Conservation (phyloP, 2,797 vertebrate species). For the Sylvilagus floridanus region DNA sequence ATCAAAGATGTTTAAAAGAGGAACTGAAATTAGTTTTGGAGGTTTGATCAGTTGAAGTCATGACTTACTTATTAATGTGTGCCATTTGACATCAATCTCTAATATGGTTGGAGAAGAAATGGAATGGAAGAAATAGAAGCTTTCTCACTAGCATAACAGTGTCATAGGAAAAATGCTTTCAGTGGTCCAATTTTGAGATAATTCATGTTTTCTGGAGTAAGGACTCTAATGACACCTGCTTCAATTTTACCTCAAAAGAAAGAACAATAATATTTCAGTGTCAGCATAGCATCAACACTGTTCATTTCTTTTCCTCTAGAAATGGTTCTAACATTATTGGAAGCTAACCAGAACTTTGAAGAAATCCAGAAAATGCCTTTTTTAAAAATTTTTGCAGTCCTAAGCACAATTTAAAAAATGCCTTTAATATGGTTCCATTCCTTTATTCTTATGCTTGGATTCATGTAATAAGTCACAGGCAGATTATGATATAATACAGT, state of each 20-base stretch:
- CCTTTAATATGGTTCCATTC: not conserved
- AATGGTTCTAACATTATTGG: not conserved
- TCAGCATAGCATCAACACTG: not conserved
- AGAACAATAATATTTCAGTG: not conserved
- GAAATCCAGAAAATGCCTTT: not conserved
- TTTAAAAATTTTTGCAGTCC: not conserved
- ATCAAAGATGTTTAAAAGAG: not conserved
- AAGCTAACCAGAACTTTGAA: not conserved
- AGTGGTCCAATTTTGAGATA: slow-evolving; percentile 5
- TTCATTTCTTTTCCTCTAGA: slow-evolving; percentile 1
- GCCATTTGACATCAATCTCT: not conserved
- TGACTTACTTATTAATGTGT: not conserved
- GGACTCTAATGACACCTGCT: slow-evolving; percentile 21
- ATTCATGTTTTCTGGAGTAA: slow-evolving; percentile 14
- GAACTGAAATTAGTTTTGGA: not conserved
- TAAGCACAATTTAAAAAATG: not conserved
- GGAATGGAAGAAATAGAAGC: not conserved
- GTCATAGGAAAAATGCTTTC: not conserved
- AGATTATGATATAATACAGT: slow-evolving; percentile 55
- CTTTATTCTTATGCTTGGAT: not conserved
- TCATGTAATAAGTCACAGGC: slow-evolving; percentile 33
- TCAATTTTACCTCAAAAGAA: slow-evolving; percentile 49
- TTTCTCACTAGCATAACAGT: not conserved
- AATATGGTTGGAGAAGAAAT: not conserved
- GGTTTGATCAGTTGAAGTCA: not conserved